Evolutionary conservation across 2,888 invertebrate species (phyloP).

Genomic region (Sinodicranocentrus sp.): DNA sequence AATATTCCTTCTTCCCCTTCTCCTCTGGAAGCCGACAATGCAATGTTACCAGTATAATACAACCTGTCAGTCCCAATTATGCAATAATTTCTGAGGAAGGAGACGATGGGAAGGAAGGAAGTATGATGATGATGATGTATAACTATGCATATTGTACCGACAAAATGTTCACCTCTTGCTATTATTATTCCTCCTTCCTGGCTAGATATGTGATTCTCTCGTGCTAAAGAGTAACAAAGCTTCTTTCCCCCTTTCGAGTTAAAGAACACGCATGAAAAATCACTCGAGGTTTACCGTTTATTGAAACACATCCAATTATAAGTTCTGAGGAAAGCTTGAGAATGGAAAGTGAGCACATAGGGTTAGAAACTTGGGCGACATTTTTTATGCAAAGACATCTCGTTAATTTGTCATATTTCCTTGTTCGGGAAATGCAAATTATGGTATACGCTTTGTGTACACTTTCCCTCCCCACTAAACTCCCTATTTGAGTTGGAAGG

Average conservation of each 20-base stretch:
- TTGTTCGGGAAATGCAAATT: constrained; percentile 29
- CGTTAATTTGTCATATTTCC: constrained; percentile 32
- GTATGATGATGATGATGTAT: constrained; percentile 40
- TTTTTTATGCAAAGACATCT: constrained; percentile 15
- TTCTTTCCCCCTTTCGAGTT: neutral
- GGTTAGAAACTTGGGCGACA: too few species aligned
- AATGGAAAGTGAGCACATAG: too few species aligned
- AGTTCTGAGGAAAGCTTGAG: too few species aligned
- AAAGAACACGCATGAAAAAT: neutral
- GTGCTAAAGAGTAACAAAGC: too few species aligned
- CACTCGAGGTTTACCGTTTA: neutral
- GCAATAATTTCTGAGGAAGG: constrained; percentile 58
- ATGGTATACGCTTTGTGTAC: neutral
- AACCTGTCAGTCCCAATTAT: constrained; percentile 58
- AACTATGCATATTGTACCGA: too few species aligned
- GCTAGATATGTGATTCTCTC: too few species aligned
- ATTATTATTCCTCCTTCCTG: too few species aligned
- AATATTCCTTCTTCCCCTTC: neutral
- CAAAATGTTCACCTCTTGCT: too few species aligned
- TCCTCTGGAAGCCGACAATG: neutral
- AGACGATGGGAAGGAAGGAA: constrained; percentile 49
- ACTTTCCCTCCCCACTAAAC: too few species aligned
- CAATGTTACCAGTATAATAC: constrained; percentile 32
- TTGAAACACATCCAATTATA: neutral
- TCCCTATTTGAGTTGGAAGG: too few species aligned